Base-by-base conservation (phyloP, 2,113 vertebrate genomes). In the Coturnix japonica region DNA sequence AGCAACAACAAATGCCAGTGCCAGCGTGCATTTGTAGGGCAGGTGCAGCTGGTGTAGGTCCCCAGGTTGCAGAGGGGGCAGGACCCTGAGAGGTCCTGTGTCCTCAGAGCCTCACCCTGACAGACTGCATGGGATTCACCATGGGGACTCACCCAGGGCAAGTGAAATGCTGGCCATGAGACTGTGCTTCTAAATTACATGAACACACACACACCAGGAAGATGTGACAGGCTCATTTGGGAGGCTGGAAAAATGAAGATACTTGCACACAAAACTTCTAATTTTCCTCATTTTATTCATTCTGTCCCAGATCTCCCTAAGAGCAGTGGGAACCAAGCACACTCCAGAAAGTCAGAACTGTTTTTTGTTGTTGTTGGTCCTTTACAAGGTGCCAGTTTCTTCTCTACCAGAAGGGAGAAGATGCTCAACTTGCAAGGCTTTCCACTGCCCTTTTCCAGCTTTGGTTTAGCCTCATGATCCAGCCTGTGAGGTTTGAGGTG, bases 1-100 rank as follows among this genome's bases (percentile, higher is more conserved):
- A 8, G 12, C 46, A 39, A 17, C 43, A 33, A 64, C 60, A 60
- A 30, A 20, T 10, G 16, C 8, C 51, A 35, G 21, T 56, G 47
- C 39, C n/a, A 37, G 31, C 0, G 14, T 13, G 6, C 19, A 39
- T 69, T 33, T 3, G 0, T 3, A 26, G 51, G 21, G 17, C 61
- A 28, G 14, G 51, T 10, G 33, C 56, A 67, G 26, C 26, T 81
- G 35, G 22, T 28, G 7, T 3, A 43, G 9, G 11, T 57, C 53
- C 39, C 70, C 41, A 54, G 35, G 26, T 14, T 28, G 44, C 4
- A 20, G 46, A 18, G 16, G 37, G 37, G 37, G 37, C 37, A 37
- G 37, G 37, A 37, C 35, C 13, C 47, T 6, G 6, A 19, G 41
- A 70, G 22, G 26, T 81, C 51, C 28, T 41, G 10, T 31, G 65